Base-by-base conservation (phyloP, 1,140 invertebrate species). In the Andrena cerasifolii region DNA sequence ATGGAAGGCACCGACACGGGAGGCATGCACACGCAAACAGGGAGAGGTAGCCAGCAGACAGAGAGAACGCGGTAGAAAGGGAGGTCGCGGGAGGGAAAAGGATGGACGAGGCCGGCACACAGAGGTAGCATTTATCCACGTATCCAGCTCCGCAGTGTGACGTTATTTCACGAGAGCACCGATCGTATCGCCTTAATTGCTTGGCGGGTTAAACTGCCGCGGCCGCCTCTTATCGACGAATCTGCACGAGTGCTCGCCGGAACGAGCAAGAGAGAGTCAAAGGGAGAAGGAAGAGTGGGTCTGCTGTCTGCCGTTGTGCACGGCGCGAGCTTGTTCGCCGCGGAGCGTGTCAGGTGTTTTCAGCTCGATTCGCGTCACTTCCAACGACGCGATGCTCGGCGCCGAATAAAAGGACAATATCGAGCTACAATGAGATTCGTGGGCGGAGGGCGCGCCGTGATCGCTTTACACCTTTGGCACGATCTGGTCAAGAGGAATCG, bases 131-230 rank as follows among this genome's bases (percentile, higher is more conserved):
- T 61, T 84, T 84, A 84, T 84, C 73, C 78, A 59, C 65, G 74
- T 80, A 82, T 80, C 67, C 81, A 85, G 63, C 65, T 74, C 63
- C 45, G 43, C 76, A 68, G 82, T 90, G 87, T 87, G 88, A 88
- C 87, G 89, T 90, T 91, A 89, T 91, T 91, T 89, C 86, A 83
- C 82, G 79, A 88, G 78, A 82, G 86, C 66, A 70, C 74, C 86
- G 89, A 90, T 90, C 85, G 80, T 91, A 91, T 91, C 90, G 80
- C 78, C 86, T 90, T 90, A 91, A 91, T 91, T 91, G 89, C 86
- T 85, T 86, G 86, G 78, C 85, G 89, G 89, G 89, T 90, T 90
- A 90, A 91, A 90, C 89, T 89, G 88, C 87, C 87, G 85, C 85
- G 85, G 83, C 76, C 83, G 74, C 83, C 85, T 86, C 86, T 90